Percentiles rank a stretch among this genome's conserved stretches.
phyloP scores from a whole-genome alignment of 2,113 vertebrate genomes.

The Nerophis lumbriciformis region DNA sequence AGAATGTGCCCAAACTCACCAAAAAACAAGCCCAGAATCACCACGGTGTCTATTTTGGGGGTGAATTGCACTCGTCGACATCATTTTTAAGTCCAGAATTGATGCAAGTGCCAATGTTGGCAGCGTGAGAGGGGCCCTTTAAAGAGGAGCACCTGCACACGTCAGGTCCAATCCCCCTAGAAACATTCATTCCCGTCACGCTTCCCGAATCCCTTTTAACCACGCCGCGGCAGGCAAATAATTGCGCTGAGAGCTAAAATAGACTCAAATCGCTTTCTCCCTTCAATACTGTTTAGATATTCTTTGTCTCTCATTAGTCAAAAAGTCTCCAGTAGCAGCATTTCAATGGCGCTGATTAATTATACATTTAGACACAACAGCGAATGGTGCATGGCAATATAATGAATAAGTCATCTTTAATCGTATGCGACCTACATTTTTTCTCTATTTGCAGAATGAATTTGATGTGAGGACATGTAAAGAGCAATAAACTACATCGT shows the following conservation, averaged over 20 bases:
- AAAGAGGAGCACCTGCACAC: constrained; percentile 12
- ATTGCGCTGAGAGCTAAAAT: constrained; percentile 5
- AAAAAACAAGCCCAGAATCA: no score
- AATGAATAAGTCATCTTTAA: constrained; percentile 51
- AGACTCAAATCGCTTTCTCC: constrained; percentile 1
- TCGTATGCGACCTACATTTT: constrained; percentile 40
- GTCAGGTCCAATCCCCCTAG: constrained; percentile 29
- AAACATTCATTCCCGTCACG: constrained; percentile 38
- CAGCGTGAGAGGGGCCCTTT: no score
- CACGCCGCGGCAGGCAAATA: constrained; percentile 19
- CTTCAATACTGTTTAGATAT: constrained; percentile 16
- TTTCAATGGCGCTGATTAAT: constrained; percentile 45
- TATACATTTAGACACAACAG: constrained; percentile 45
- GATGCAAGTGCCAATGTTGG: no score
- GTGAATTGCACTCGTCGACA: no score
- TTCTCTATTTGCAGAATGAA: constrained; percentile 16
- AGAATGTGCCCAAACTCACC: no score
- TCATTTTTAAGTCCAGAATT: no score
- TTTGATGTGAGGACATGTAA: no score
- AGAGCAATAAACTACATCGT: neutral
- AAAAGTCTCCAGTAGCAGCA: constrained; percentile 12
- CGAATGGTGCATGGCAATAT: constrained; percentile 28
- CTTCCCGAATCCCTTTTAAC: constrained; percentile 38
- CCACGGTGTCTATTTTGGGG: no score
- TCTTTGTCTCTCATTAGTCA: constrained; percentile 35